Conservation (phyloP, 1,140 invertebrate species). For the Eciton burchellii region DNA sequence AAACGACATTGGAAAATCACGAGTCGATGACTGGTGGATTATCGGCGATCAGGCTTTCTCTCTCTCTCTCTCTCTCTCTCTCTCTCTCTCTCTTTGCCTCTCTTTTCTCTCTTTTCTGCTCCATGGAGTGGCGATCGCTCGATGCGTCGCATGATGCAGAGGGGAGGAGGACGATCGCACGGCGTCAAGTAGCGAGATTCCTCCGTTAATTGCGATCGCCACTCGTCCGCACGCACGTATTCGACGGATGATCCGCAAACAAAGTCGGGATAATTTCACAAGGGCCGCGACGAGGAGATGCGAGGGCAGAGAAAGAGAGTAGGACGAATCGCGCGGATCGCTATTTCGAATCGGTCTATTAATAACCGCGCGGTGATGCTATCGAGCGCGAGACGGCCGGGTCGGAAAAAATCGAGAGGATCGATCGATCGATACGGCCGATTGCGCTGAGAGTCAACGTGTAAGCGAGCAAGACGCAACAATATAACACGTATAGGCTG, state of each 20-base stretch:
- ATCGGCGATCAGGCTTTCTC: conserved; percentile 51
- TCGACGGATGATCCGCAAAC: conserved; percentile 48
- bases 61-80: neutral
- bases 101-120: neutral
- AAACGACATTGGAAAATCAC: conserved; percentile 62
- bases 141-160: conserved; percentile 10
- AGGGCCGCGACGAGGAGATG: conserved; percentile 11
- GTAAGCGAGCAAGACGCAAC: conserved; percentile 4
- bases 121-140: conserved; percentile 31
- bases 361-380: conserved; percentile 41
- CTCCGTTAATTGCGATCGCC: conserved; percentile 37
- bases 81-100: neutral
- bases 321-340: conserved; percentile 2
- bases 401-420: conserved; percentile 26
- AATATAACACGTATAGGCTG: conserved; percentile 1
- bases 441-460: conserved; percentile 21
- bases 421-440: conserved; percentile 31
- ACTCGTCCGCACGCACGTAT: conserved; percentile 15
- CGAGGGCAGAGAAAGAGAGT: neutral
- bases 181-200: conserved; percentile 22
- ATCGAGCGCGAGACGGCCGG: conserved; percentile 38
- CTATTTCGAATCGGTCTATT: conserved; percentile 48
- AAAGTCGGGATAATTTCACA: conserved; percentile 61
- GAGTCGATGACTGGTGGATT: conserved; percentile 56
- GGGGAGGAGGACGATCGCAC: neutral